Evolutionary conservation across 2,113 vertebrate species (phyloP).

Genomic region (Ciconia boyciana): DNA sequence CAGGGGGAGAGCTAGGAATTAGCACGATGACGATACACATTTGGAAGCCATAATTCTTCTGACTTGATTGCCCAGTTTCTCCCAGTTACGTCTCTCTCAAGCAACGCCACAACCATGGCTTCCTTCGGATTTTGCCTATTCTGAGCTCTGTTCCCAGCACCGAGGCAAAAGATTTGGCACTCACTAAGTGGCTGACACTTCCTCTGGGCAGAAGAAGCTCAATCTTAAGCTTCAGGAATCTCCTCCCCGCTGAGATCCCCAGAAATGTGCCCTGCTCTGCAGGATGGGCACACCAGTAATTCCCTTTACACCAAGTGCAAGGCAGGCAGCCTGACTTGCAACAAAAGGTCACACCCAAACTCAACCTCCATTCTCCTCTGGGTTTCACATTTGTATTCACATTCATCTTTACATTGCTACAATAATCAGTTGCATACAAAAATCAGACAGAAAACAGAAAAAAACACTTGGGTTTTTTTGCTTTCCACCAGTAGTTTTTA

Average conservation of each 20-base stretch:
- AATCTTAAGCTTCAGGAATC: neutral
- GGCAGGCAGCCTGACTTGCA: neutral
- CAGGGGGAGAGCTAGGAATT: slow-evolving; percentile 31
- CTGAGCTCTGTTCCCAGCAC: neutral
- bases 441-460: neutral
- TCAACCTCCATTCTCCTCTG: neutral
- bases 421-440: neutral
- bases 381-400: neutral
- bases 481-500: neutral
- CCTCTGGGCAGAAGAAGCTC: neutral
- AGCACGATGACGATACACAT: neutral
- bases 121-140: neutral
- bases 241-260: neutral
- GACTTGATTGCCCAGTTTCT: neutral
- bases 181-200: neutral
- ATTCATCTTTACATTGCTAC: neutral
- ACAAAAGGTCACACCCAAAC: neutral
- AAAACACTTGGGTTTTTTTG: neutral
- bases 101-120: neutral
- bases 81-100: neutral
- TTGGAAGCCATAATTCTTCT: slow-evolving; percentile 31
- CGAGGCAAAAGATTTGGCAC: neutral
- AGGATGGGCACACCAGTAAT: neutral
- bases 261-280: neutral
- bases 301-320: neutral